Conservation (phyloP, 1,140 invertebrate species). For the Anadara kagoshimensis region DNA sequence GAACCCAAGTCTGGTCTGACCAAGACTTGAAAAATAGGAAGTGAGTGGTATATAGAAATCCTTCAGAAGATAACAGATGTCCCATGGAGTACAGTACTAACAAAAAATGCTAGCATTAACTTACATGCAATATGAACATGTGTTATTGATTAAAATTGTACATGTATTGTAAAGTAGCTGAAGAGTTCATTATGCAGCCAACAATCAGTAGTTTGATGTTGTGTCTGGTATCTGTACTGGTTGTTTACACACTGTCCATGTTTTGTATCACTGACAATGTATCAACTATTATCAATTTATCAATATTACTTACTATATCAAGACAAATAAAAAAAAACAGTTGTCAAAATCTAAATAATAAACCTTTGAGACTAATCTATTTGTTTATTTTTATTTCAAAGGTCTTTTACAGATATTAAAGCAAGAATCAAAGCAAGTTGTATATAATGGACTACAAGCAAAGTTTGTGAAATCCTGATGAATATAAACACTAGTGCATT, state of each 20-base stretch:
- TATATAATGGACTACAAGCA: conserved; percentile 87
- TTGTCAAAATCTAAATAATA: neutral
- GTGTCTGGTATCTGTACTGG: neutral
- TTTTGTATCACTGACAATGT: neutral
- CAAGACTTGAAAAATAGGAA: too few species aligned
- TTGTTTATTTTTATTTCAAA: conserved; percentile 76
- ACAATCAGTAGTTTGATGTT: neutral
- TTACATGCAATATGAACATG: too few species aligned
- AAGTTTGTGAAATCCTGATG: too few species aligned
- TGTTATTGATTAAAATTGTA: too few species aligned
- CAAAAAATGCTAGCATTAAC: too few species aligned
- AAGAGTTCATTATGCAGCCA: too few species aligned
- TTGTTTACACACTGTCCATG: neutral
- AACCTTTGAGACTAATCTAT: neutral
- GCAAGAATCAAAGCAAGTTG: conserved; percentile 81
- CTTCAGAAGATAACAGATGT: too few species aligned
- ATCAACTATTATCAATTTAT: neutral
- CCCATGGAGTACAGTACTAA: too few species aligned
- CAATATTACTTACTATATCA: neutral
- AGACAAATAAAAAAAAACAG: neutral
- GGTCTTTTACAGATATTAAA: conserved; percentile 82
- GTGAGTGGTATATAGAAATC: too few species aligned
- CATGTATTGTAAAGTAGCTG: too few species aligned
- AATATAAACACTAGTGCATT: too few species aligned
- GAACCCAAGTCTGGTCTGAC: too few species aligned